Evolutionary conservation across 2,113 vertebrate species (phyloP).

Genomic region (Hoplias malabaricus): DNA sequence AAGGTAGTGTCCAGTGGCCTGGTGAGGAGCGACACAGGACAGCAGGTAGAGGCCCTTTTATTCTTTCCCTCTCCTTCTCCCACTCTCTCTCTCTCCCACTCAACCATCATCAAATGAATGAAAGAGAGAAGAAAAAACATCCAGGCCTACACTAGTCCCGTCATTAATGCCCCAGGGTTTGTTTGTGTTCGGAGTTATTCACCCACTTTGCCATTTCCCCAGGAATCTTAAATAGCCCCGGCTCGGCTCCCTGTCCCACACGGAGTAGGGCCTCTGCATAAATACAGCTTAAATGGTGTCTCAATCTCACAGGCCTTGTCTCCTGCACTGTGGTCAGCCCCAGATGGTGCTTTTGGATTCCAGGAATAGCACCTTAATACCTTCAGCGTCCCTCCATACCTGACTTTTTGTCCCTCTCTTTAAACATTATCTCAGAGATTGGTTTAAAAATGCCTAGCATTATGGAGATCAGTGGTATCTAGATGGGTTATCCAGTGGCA

Average conservation of each 20-base stretch:
- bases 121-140: slow-evolving; percentile 64
- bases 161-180: slow-evolving; percentile 71
- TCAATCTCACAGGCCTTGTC: slow-evolving; percentile 51
- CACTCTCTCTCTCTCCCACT: not conserved
- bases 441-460: not conserved
- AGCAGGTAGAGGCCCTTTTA: slow-evolving; percentile 61
- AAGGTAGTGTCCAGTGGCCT: slow-evolving; percentile 64
- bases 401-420: slow-evolving; percentile 36
- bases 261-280: slow-evolving; percentile 53
- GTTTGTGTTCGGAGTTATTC: slow-evolving; percentile 72
- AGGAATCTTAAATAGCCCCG: slow-evolving; percentile 72
- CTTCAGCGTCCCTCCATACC: slow-evolving; percentile 20
- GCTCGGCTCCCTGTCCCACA: slow-evolving; percentile 50
- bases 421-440: slow-evolving; percentile 11
- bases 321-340: slow-evolving; percentile 50
- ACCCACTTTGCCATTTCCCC: slow-evolving; percentile 72
- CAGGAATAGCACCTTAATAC: slow-evolving; percentile 65
- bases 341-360: slow-evolving; percentile 65
- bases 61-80: not conserved
- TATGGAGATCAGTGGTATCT: not conserved
- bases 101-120: slow-evolving; percentile 36
- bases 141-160: slow-evolving; percentile 63
- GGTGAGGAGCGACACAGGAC: slow-evolving; percentile 58
- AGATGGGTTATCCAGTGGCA: not conserved
- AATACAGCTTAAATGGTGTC: slow-evolving; percentile 60